These are phyloP conservation scores for Carettochelys insculpta DNA, from an alignment of 2,113 vertebrate species.

Conservation along the genomic window DNA sequence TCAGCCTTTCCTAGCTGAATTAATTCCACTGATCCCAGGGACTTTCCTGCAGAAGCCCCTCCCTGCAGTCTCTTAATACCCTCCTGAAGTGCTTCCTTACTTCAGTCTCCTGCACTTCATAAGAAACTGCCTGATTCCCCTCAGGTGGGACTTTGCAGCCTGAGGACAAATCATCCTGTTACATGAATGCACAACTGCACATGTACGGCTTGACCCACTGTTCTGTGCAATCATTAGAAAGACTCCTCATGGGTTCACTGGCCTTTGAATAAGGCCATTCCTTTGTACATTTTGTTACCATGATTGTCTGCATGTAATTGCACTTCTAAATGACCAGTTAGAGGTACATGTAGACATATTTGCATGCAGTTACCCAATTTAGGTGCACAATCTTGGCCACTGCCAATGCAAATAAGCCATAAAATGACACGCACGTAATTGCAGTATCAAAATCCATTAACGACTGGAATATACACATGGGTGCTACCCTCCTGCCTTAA, in stretches of 20 bases:
- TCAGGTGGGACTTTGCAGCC: neutral
- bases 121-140: neutral
- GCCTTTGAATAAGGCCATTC: constrained; percentile 2
- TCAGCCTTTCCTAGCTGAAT: neutral
- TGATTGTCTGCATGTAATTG: constrained; percentile 43
- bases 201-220: neutral
- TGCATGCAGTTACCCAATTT: constrained; percentile 25
- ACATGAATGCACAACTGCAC: constrained; percentile 22
- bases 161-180: neutral
- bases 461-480: neutral
- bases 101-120: neutral
- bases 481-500: neutral
- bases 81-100: neutral
- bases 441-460: neutral
- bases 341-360: neutral
- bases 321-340: constrained; percentile 32
- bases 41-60: neutral
- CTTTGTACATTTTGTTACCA: constrained; percentile 44
- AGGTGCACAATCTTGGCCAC: neutral
- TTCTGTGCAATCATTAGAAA: constrained; percentile 25
- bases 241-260: neutral
- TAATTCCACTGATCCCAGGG: neutral
- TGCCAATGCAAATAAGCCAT: neutral
- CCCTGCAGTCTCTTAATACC: neutral
- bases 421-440: constrained; percentile 44